These are phyloP conservation scores for Pipa parva DNA, from an alignment of 2,113 vertebrate genomes.

Conservation along the genomic window DNA sequence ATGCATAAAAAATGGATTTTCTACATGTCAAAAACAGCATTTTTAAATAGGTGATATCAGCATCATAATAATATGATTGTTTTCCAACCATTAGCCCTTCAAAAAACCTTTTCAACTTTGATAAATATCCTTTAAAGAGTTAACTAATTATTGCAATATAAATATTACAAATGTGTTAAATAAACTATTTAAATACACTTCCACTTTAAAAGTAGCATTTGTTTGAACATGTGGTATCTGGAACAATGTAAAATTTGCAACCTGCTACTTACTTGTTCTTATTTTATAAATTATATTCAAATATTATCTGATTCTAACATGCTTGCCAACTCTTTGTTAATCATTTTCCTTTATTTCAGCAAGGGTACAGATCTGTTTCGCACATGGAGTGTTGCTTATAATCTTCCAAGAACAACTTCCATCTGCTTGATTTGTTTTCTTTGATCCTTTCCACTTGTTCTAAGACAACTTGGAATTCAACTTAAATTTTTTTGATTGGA, in stretches of 20 bases:
- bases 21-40: too few species aligned
- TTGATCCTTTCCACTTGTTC: conserved; percentile 8
- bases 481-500: background rate
- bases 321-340: conserved; percentile 14
- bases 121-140: too few species aligned
- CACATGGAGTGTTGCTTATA: conserved; percentile 23
- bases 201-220: background rate
- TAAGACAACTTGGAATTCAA: background rate
- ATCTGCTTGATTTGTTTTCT: conserved; percentile 15
- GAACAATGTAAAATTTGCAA: background rate
- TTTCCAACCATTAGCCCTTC: too few species aligned
- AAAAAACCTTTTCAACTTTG: too few species aligned
- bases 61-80: too few species aligned
- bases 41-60: too few species aligned
- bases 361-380: conserved; percentile 29
- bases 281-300: conserved; percentile 1
- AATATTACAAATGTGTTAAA: too few species aligned
- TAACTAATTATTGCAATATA: too few species aligned
- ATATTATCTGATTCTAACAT: conserved; percentile 12
- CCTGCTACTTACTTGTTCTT: background rate
- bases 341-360: conserved; percentile 12
- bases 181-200: too few species aligned
- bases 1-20: too few species aligned
- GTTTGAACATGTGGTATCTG: conserved; percentile 1
- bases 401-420: conserved; percentile 26